These are phyloP conservation scores for Xyrauchen texanus DNA, from an alignment of 2,113 vertebrate species.

Conservation along the genomic window DNA sequence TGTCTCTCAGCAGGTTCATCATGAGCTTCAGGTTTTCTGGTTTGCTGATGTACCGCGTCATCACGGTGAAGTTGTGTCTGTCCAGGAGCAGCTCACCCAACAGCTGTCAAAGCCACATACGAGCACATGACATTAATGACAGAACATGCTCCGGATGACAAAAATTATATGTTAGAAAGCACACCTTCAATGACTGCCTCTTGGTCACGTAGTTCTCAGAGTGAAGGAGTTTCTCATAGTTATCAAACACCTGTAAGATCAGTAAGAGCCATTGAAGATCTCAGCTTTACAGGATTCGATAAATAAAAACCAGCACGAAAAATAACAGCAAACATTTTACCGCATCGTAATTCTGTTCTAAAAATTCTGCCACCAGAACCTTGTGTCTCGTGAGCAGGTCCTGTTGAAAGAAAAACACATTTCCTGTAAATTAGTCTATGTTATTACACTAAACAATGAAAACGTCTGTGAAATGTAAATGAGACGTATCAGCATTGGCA, in stretches of 20 bases:
- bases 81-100: conserved; percentile 94
- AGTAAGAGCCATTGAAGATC: conserved; percentile 33
- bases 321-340: conserved; percentile 68
- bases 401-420: conserved; percentile 68
- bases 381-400: conserved; percentile 96
- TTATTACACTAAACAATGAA: too few relatives aligned
- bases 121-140: background rate
- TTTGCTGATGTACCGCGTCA: conserved; percentile 97
- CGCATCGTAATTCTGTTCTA: conserved; percentile 90
- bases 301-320: background rate
- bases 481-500: background rate
- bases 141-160: background rate
- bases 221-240: conserved; percentile 96
- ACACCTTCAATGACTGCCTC: conserved; percentile 96
- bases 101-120: conserved; percentile 71
- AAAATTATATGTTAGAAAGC: conserved; percentile 11
- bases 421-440: too few relatives aligned
- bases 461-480: too few relatives aligned
- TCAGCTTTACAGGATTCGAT: background rate
- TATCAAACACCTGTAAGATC: conserved; percentile 85
- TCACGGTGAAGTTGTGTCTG: conserved; percentile 93
- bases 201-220: conserved; percentile 99
- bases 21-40: conserved; percentile 96
- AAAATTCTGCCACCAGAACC: conserved; percentile 88
- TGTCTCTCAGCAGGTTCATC: conserved; percentile 97